Conservation (phyloP, 92 coral and sea anemone genomes). For the Phenganax stokvisi region DNA sequence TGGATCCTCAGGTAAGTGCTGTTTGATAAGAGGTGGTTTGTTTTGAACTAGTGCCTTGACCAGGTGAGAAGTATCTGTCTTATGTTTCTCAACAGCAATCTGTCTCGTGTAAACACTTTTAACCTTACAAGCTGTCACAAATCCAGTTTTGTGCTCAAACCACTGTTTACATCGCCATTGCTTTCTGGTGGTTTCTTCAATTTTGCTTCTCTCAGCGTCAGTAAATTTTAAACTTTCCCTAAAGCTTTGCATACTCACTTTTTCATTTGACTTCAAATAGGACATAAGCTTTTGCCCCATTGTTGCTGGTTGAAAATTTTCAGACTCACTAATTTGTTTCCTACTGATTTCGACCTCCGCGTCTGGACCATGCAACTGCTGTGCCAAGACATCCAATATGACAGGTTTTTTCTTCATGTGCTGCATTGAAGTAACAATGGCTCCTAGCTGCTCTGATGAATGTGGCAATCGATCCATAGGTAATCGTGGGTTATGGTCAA, state of each 20-base stretch:
- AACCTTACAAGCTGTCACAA: constrained; percentile 61
- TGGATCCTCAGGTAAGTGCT: neutral
- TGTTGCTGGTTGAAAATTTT: neutral
- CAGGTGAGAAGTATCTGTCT: constrained; percentile 50
- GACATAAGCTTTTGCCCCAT: neutral
- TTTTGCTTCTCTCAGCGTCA: constrained; percentile 50
- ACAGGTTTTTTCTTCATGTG: neutral
- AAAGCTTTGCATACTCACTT: neutral
- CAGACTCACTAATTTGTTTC: neutral
- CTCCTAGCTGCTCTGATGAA: neutral
- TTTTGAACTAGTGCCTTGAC: constrained; percentile 47
- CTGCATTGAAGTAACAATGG: neutral
- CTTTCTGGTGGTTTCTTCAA: constrained; percentile 47
- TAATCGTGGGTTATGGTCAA: constrained; percentile 20
- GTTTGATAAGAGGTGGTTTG: neutral
- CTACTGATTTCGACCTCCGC: neutral
- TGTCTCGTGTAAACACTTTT: constrained; percentile 66
- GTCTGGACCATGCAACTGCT: neutral
- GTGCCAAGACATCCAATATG: neutral
- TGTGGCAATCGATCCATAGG: neutral
- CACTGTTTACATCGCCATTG: constrained; percentile 66
- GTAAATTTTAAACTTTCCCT: constrained; percentile 36
- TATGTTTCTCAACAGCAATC: constrained; percentile 53
- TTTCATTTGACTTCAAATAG: neutral
- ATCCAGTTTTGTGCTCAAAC: constrained; percentile 56